Conservation (phyloP, 2,888 invertebrate species). For the Lordiphosa andalusiaca region DNA sequence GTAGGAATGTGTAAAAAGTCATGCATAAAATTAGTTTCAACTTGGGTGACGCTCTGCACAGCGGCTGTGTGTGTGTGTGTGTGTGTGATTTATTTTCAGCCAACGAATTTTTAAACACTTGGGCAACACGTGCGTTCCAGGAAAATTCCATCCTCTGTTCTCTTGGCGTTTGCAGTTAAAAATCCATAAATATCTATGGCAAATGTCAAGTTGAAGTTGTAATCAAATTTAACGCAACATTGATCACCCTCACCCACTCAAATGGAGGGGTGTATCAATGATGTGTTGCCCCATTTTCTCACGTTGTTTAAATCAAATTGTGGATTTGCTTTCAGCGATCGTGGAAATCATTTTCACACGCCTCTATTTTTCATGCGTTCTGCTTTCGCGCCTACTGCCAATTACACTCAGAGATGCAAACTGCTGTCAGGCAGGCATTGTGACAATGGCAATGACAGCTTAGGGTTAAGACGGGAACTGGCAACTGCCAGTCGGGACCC, state of each 20-base stretch:
- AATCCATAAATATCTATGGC: constrained; percentile 48
- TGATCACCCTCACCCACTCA: constrained; percentile 27
- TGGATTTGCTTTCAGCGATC: constrained; percentile 16
- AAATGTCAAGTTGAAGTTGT: constrained; percentile 60
- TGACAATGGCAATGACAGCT: constrained; percentile 42
- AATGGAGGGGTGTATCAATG: background rate
- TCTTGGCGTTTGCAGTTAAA: constrained; percentile 58
- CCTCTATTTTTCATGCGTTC: constrained; percentile 46
- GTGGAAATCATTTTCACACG: constrained; percentile 46
- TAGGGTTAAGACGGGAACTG: constrained; percentile 25
- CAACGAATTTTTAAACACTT: constrained; percentile 53
- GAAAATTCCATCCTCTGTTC: constrained; percentile 35
- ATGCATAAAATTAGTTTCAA: constrained; percentile 74
- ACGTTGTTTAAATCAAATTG: constrained; percentile 23
- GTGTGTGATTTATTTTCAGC: constrained; percentile 61
- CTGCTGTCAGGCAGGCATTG: constrained; percentile 29
- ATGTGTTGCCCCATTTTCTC: constrained; percentile 28
- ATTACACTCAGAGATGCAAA: constrained; percentile 40
- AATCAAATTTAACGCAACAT: constrained; percentile 36
- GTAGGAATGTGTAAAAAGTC: constrained; percentile 72
- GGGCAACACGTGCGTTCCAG: constrained; percentile 69
- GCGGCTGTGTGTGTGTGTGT: background rate
- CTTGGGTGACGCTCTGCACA: constrained; percentile 59
- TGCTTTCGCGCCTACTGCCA: constrained; percentile 44
- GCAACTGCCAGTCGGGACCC: constrained; percentile 2